Base-by-base conservation (phyloP, 2,888 invertebrate genomes). In the Drosophila dives region DNA sequence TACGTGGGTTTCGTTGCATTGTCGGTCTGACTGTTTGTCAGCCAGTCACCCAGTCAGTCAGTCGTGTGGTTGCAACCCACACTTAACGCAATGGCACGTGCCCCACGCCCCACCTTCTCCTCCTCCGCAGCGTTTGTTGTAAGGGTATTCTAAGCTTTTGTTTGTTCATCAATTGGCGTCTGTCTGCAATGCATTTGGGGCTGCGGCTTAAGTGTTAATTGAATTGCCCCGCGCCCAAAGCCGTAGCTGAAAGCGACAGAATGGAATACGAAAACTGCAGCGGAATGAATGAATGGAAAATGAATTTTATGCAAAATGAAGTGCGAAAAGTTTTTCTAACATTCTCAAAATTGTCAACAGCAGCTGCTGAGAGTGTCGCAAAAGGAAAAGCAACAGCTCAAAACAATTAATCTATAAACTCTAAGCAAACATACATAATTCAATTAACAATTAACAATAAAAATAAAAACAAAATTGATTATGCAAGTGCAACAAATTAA, bases 201-300 rank as follows among this genome's bases (percentile, higher is more conserved):
- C 56, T 65, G 75, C 66, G 81, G 86, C 86, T 76, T 67, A 80
- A 73, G 85, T 82, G 82, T 85, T 87, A 84, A 84, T 87, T 84
- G 85, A 83, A 83, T 84, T 77, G 77, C 59, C 55, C 60, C 34
- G 51, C 23, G 59, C 40, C 58, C 54, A 64, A 66, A 74, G 65
- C 62, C n/a, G 59, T 36, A n/a, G 65, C 65, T 63, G 59, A 61
- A 74, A 64, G 63, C 23, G 17, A 38, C 34, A 62, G 32, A 58
- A 36, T 40, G 38, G 8, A 65, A 36, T 36, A 32, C 11, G 15
- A 58, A 36, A 65, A 59, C 38, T 51, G 55, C 66, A 71, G 33
- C 54, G 29, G 42, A 29, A 29, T 29, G 29, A 29, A 29, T 29
- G 12, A 72, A 60, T 36, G 34, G 23, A 29, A 67, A 51, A 40